phyloP scores from a whole-genome alignment of 2,888 invertebrate species.

The Tolmerus cingulatus region DNA sequence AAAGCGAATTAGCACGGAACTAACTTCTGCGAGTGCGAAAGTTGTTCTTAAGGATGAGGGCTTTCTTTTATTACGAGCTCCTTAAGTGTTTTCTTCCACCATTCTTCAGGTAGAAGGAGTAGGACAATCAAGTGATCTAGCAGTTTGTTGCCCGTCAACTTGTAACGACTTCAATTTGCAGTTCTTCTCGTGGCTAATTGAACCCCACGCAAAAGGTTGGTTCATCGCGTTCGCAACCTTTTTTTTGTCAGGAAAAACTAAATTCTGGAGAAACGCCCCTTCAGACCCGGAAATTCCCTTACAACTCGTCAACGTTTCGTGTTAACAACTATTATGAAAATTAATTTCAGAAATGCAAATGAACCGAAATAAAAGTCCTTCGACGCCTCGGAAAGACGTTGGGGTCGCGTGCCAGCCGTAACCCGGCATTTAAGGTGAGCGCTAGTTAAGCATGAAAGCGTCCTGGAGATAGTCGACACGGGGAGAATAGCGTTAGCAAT shows the following conservation, averaged over 20 bases:
- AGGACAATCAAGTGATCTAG: not conserved
- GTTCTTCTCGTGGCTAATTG: not conserved
- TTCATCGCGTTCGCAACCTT: not conserved
- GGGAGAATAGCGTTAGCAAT: not conserved
- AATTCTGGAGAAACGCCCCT: not conserved
- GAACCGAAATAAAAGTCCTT: slow-evolving; percentile 31
- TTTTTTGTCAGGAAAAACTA: not conserved
- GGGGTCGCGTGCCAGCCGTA: slow-evolving; percentile 3
- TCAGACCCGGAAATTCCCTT: not conserved
- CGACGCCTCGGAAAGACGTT: not conserved
- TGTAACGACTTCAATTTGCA: not conserved
- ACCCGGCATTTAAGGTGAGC: slow-evolving; percentile 9
- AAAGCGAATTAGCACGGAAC: slow-evolving; percentile 19
- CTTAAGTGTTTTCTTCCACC: not conserved
- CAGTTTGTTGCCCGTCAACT: not conserved
- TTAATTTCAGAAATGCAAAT: slow-evolving; percentile 30
- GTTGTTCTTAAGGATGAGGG: not conserved
- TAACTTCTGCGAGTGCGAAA: slow-evolving; percentile 1
- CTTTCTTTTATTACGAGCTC: not conserved
- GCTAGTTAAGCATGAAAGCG: slow-evolving; percentile 31
- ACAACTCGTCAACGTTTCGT: slow-evolving; percentile 11
- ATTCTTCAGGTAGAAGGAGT: not conserved
- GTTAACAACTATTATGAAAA: slow-evolving; percentile 31
- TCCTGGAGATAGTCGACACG: slow-evolving; percentile 1
- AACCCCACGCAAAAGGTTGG: not conserved